Base-by-base conservation (phyloP, 1,140 invertebrate species). In the Acromyrmex charruanus region DNA sequence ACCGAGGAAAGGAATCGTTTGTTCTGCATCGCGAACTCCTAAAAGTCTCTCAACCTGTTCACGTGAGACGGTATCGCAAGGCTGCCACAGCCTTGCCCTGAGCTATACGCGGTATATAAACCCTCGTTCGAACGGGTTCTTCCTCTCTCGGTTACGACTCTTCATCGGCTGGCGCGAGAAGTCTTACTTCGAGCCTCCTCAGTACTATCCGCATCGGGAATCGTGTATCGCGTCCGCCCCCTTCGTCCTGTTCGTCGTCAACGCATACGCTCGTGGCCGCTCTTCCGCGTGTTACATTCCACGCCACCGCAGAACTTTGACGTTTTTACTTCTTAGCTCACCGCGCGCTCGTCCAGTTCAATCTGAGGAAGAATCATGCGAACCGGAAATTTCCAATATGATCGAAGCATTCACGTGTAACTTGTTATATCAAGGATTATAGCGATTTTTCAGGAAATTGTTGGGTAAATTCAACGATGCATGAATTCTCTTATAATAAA, bases 51-150 rank as follows among this genome's bases (percentile, higher is more conserved):
- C 90, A 92, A 89, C 92, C 85, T 85, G 84, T 88, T 90, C 86
- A 72, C 55, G 82, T 80, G 82, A 90, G 92, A 93, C 93, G 90
- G 91, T 94, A 94, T 93, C 92, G 91, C 91, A 61, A 84, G 87
- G 63, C 71, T 61, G 75, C 66, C 85, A 77, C 87, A 91, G 89
- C 90, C 90, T 91, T 91, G 90, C 90, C 90, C 90, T 89, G 58
- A 91, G 90, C 90, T 87, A 91, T 91, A 91, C 90, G 85, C 84
- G 86, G 89, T 89, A 91, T 90, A 91, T 92, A 92, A 92, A 91
- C 88, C 89, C 89, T 89, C 71, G 63, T 89, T 90, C 88, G 89
- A 91, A 92, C 91, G 87, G 88, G 90, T 92, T 93, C 86, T 87
- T 87, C 87, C 84, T 87, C 80, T 74, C 89, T 87, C 79, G 58